Percentiles rank a stretch among this genome's conserved stretches.
Evolutionary conservation across 2,888 invertebrate genomes (phyloP).

Genomic region (Nomada flava): DNA sequence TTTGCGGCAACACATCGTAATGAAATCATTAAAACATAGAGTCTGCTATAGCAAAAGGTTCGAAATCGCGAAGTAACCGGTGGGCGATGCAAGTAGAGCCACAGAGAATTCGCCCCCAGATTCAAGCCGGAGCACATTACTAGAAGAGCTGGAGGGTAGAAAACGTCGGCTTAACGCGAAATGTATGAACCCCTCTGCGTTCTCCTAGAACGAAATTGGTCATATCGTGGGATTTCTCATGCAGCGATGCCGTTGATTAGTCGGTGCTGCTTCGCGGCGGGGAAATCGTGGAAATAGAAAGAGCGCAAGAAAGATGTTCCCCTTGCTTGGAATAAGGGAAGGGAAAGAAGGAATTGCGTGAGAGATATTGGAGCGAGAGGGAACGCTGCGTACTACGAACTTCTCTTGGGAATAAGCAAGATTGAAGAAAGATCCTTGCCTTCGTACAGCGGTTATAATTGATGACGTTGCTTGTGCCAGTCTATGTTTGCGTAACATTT

Average conservation of each 20-base stretch:
- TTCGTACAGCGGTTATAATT: conserved; percentile 20
- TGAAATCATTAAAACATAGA: conserved; percentile 40
- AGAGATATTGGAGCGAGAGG: conserved; percentile 32
- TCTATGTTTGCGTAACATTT: not conserved
- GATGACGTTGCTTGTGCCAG: conserved; percentile 29
- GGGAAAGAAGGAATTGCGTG: conserved; percentile 23
- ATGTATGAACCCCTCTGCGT: conserved; percentile 46
- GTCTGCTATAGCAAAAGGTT: conserved; percentile 25
- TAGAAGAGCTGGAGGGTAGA: conserved; percentile 45
- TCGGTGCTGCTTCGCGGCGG: conserved; percentile 35
- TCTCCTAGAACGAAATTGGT: conserved; percentile 58
- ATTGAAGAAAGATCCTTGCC: conserved; percentile 29
- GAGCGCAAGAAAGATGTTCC: conserved; percentile 43
- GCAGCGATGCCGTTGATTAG: conserved; percentile 70
- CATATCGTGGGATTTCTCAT: conserved; percentile 68
- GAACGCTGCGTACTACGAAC: not conserved
- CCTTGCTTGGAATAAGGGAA: not conserved
- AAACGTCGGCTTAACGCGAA: conserved; percentile 52
- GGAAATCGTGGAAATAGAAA: conserved; percentile 38
- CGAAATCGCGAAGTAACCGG: not conserved
- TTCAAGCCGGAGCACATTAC: conserved; percentile 50
- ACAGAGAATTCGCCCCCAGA: conserved; percentile 32
- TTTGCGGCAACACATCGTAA: not conserved
- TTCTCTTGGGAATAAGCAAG: conserved; percentile 12
- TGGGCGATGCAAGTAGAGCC: conserved; percentile 12